These are phyloP conservation scores for Xyrauchen texanus DNA, from an alignment of 2,113 vertebrate genomes.

Conservation along the genomic window DNA sequence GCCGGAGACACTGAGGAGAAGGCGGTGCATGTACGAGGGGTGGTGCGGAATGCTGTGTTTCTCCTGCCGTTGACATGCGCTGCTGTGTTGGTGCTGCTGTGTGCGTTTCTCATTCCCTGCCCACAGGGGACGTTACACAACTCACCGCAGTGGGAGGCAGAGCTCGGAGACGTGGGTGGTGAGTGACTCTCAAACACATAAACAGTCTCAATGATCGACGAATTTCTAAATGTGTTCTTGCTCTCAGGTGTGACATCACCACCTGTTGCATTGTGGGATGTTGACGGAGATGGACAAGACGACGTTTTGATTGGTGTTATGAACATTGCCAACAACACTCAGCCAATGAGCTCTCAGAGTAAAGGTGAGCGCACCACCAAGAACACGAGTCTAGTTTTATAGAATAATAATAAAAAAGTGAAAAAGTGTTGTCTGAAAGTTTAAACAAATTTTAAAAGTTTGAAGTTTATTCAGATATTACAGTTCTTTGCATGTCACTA, in stretches of 20 bases:
- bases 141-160: slow-evolving; percentile 80
- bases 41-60: slow-evolving; percentile 82
- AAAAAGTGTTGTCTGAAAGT: too few species aligned
- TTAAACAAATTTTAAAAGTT: too few species aligned
- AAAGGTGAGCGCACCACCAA: slow-evolving; percentile 55
- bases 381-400: too few species aligned
- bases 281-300: slow-evolving; percentile 70
- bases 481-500: too few species aligned
- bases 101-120: slow-evolving; percentile 92
- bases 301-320: slow-evolving; percentile 72
- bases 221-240: not conserved
- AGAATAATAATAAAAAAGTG: too few species aligned
- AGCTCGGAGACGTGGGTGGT: slow-evolving; percentile 84
- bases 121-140: slow-evolving; percentile 76
- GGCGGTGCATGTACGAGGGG: slow-evolving; percentile 73
- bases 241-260: slow-evolving; percentile 66
- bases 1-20: slow-evolving; percentile 76
- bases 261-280: slow-evolving; percentile 74
- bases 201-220: too few species aligned
- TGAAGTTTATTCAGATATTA: too few species aligned
- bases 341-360: slow-evolving; percentile 49
- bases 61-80: slow-evolving; percentile 85
- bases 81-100: slow-evolving; percentile 85
- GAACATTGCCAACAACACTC: slow-evolving; percentile 68
- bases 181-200: slow-evolving; percentile 48